Evolutionary conservation across 2,888 invertebrate genomes (phyloP).

Genomic region (Eilema caniola): DNA sequence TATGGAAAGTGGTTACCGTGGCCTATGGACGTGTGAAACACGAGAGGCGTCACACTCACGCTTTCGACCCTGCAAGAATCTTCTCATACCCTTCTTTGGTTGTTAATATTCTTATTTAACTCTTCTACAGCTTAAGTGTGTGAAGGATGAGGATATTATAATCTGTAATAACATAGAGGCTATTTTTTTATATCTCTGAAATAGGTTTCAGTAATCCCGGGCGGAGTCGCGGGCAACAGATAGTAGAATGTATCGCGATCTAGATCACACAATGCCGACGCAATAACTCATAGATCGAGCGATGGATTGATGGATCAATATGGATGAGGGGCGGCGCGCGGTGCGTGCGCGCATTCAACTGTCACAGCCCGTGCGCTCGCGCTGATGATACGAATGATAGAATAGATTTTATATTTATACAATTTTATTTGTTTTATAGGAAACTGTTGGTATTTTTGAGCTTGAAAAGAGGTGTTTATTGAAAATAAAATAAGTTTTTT

Average conservation of each 20-base stretch:
- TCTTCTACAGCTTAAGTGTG: no score
- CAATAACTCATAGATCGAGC: slow-evolving; percentile 65
- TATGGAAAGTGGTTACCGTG: no score
- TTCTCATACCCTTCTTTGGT: no score
- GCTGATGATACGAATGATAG: slow-evolving; percentile 56
- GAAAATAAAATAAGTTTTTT: neutral
- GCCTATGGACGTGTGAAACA: no score
- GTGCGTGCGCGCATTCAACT: slow-evolving; percentile 76
- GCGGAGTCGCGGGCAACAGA: no score
- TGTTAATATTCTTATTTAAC: no score
- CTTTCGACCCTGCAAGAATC: no score
- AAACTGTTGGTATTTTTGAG: neutral
- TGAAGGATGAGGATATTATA: no score
- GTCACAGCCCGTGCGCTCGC: slow-evolving; percentile 64
- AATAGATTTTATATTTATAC: slow-evolving; percentile 55
- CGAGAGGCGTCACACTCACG: no score
- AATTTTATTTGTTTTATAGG: slow-evolving; percentile 39
- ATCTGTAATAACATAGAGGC: no score
- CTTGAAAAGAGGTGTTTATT: neutral
- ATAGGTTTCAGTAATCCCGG: no score
- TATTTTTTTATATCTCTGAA: no score
- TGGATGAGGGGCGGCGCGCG: slow-evolving; percentile 64
- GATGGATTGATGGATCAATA: slow-evolving; percentile 72
- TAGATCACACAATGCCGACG: slow-evolving; percentile 67
- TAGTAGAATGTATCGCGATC: slow-evolving; percentile 53